Evolutionary conservation across 2,888 invertebrate species (phyloP), one percentile per base, ranked within the genome.

Genomic region (Siphonodentalium dalli): DNA sequence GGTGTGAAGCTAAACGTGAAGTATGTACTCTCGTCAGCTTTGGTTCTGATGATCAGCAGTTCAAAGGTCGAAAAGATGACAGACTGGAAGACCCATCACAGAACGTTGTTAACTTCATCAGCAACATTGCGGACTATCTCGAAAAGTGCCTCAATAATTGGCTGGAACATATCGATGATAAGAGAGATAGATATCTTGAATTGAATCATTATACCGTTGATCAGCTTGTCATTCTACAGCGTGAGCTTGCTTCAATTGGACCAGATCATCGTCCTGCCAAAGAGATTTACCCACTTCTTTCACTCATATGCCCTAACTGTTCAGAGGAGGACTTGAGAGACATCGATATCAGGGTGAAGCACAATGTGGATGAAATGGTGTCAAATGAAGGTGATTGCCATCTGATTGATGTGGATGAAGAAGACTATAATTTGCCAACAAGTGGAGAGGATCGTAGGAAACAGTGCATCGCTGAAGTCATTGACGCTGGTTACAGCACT

Each of bases 171-270:
- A 62, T 72, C 23, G 59, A 54, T 2, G 27, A 55, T 9, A 60
- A 65, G 29, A 49, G 74, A 29, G 40, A 42, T 11, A 40, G 66
- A 24, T 69, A 61, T 39, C 54, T 57, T 8, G 58, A 57, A 7
- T 60, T 74, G 44, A 74, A 74, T 50, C 56, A 61, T 46, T 74
- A 60, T 55, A 72, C 71, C 13, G 68, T 69, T 2, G 66, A 68
- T 41, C 74, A 74, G 54, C 52, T 74, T 38, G 72, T 74, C 13
- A 65, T 72, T 24, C 61, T 74, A 28, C 65, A 73, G 39, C 51
- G 56, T 37, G 63, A 72, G 33, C 43, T 74, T 31, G 63, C 68
- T 20, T 60, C 51, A 42, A 21, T 65, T 9, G 63, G 66, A 3
- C 43, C 50, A 11, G 40, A 50, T 2, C 28, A 45, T 8, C 42